Evolutionary conservation across 2,888 invertebrate genomes (phyloP), one percentile per base, ranked within the genome.

Genomic region (Perithous albicinctus): DNA sequence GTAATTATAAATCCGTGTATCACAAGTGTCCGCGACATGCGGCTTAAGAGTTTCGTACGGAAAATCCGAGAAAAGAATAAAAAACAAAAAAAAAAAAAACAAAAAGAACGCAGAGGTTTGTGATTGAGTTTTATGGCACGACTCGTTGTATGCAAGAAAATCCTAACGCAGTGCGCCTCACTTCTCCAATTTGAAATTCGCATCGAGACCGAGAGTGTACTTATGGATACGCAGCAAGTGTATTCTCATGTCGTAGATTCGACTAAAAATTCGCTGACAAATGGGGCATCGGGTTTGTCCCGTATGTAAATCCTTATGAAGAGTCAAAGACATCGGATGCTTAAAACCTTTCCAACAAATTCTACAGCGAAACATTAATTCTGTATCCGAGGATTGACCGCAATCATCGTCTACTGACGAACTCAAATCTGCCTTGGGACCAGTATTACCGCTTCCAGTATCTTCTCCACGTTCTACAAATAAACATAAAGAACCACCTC

Each of bases 281-380:
- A 95, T 94, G 8, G 95, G 95, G 86, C 95, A 95, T 87, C 94
- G 94, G 23, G 95, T 95, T 90, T 95, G 95, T 29, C 95, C 95
- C 69, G 94, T 94, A 86, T 95, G 95, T 59, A 95, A 94, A 89
- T 95, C 95, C 92, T 94, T 95, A 88, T 95, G 95, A 67, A 95
- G 93, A 76, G 94, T 95, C 87, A 95, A 91, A 72, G 95, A 95
- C 84, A 94, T 95, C 15, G 95, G 95, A 91, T 95, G 95, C 89
- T 94, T 95, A 89, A 95, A 95, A 81, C 94, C 94, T 93, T 95
- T 95, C 83, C 94, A 94, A 91, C 95, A 95, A 86, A 95, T 92
- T 90, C 94, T 94, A 92, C 95, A 95, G 85, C 94, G 94, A 90
- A 95, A 95, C 89, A 94, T 94, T 86, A 94, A 91, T 85, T 94